Base-by-base conservation (phyloP, 2,888 invertebrate species). In the Criorhina ranunculi region DNA sequence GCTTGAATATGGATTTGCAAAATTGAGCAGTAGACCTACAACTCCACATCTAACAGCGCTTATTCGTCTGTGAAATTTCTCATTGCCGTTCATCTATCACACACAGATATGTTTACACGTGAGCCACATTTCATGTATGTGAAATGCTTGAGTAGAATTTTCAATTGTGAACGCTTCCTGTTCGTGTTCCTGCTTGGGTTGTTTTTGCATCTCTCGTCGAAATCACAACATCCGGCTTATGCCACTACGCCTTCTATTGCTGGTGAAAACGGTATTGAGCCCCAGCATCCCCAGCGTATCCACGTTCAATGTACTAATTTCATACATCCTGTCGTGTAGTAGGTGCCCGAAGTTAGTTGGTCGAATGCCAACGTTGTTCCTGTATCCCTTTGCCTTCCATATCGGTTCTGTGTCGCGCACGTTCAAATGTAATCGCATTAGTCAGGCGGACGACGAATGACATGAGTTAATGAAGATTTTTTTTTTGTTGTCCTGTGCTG, bases 381-480 rank as follows among this genome's bases (percentile, higher is more conserved):
- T 11, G 35, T 57, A 6, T 40, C 49, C 42, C 62, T 57, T 19
- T 19, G 35, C 40, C 53, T 24, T 31, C 9, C 15, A 37, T 59
- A 7, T 11, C 42, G 11, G 49, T 12, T 35, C 42, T 31, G 46
- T 29, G 17, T 35, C 57, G 17, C 67, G 40, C 40, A 31, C 73
- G 53, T 78, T 67, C 67, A 73, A 70, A 78, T 67, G 67, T 40
- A 77, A 83, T 83, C 72, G 67, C 67, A 78, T 83, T 83, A 78
- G 73, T 67, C 83, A 78, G 17, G 4, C 37, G 75, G 66, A 51
- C 37, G 44, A 67, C 72, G 73, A 69, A 70, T 77, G 66, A 70
- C 77, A 82, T 78, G 72, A 78, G 82, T 82, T 82, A 82, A 77
- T 82, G 78, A 82, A 77, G 72, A 72, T 33, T 82, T 82, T 73